Conservation (phyloP, 2,113 vertebrate genomes). For the Chaenogobius annularis region DNA sequence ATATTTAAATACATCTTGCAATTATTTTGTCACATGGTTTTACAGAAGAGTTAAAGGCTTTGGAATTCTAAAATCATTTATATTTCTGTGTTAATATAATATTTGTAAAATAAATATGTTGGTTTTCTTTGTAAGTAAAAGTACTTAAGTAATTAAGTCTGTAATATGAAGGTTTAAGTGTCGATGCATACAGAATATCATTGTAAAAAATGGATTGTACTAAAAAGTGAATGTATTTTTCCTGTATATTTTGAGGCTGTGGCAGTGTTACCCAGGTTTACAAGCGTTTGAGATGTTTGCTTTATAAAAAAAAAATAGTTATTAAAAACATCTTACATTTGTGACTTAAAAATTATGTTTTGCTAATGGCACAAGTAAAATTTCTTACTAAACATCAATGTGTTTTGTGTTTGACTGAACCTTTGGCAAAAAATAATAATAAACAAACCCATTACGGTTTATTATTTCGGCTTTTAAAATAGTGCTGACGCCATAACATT, state of each 20-base stretch:
- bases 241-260: slow-evolving; percentile 39
- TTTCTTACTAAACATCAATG: too few species aligned
- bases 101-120: not conserved
- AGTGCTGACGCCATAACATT: too few species aligned
- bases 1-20: not conserved
- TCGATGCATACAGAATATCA: slow-evolving; percentile 6
- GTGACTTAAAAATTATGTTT: too few species aligned
- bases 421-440: too few species aligned
- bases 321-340: too few species aligned
- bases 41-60: too few species aligned
- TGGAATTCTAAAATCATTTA: not conserved
- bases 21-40: not conserved
- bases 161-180: not conserved
- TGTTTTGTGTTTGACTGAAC: too few species aligned
- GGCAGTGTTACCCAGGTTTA: not conserved
- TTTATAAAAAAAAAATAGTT: not conserved
- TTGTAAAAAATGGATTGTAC: slow-evolving; percentile 17
- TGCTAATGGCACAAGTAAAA: too few species aligned
- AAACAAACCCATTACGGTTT: too few species aligned
- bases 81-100: not conserved
- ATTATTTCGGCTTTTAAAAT: too few species aligned
- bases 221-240: slow-evolving; percentile 32
- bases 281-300: not conserved
- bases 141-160: too few species aligned
- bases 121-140: not conserved